Evolutionary conservation across 2,113 vertebrate species (phyloP), one percentile per base, ranked within the genome.

Genomic region (Hippolais icterina): DNA sequence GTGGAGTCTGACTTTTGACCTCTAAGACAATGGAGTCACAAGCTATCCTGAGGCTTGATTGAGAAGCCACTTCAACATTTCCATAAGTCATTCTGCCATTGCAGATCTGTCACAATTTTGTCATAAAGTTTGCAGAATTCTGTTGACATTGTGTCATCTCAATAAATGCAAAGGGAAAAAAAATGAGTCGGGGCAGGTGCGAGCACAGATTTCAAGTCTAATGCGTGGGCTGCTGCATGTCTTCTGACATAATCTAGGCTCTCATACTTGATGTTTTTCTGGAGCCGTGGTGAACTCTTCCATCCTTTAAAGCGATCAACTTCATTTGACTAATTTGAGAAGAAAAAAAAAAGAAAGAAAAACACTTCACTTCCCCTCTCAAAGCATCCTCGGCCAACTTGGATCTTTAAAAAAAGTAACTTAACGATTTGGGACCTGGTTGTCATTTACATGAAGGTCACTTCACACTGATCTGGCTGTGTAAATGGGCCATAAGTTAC

Each of bases 111-210:
- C 97, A 97, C 93, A 97, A 97, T 97, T 97, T 97, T 97, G 97
- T 97, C 97, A 97, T 93, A 97, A 97, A 97, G 96, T 97, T 97
- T 97, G 95, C 96, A 97, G 97, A 97, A 97, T 97, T 94, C 96
- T 97, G 97, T 97, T 97, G 97, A 97, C 97, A 97, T 94, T 91
- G 97, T 97, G 97, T 97, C 97, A 97, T 97, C 97, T 97, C 97
- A 97, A 96, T 97, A 97, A 97, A 97, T 94, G 97, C 97, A 97
- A 97, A 97, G 95, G 95, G 91, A 96, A 95, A 92, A 95, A 97
- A 97, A 97, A 97, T 95, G 92, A 97, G 95, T 93, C 56, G 95
- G 97, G 97, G 97, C 97, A 97, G 97, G 97, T 97, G 97, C 16
- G 63, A 97, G 97, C 97, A 97, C 97, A 97, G 97, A 97, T 97